A percentile compares a stretch with the other conserved stretches of the same genome.
These are phyloP conservation scores for Mythimna loreyi DNA, from an alignment of 2,888 invertebrate species.

Conservation along the genomic window DNA sequence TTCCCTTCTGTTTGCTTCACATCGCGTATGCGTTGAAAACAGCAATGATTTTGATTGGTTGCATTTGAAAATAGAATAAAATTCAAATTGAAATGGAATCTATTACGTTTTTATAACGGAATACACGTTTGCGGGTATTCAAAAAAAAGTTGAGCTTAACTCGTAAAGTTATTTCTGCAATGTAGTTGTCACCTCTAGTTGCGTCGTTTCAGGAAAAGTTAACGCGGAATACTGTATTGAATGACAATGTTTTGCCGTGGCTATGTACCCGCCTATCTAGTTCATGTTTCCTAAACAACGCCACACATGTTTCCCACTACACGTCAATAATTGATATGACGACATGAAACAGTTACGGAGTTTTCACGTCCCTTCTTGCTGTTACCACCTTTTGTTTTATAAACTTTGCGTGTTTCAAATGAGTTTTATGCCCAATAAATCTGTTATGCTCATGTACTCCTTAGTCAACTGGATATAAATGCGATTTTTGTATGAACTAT, in stretches of 20 bases:
- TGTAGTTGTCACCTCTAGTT: constrained; percentile 44
- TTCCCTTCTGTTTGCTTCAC: constrained; percentile 23
- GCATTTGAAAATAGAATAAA: constrained; percentile 17
- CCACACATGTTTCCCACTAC: constrained; percentile 48
- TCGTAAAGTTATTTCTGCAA: constrained; percentile 1
- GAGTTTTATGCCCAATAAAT: constrained; percentile 52
- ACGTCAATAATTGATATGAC: constrained; percentile 63
- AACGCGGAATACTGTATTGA: constrained; percentile 33
- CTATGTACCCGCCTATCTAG: constrained; percentile 12
- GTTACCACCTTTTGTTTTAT: constrained; percentile 65
- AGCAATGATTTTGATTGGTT: constrained; percentile 23
- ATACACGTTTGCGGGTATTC: constrained; percentile 19
- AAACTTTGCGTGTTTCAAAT: constrained; percentile 61
- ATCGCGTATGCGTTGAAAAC: constrained; percentile 17
- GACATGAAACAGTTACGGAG: constrained; percentile 62
- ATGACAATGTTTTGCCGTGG: constrained; percentile 19
- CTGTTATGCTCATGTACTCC: constrained; percentile 39
- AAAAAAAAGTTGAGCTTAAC: constrained; percentile 36
- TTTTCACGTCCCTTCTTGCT: constrained; percentile 51
- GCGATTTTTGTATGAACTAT: constrained; percentile 46
- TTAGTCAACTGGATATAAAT: constrained; percentile 40
- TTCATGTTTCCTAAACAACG: constrained; percentile 25
- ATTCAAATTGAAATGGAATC: constrained; percentile 15
- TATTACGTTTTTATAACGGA: constrained; percentile 20
- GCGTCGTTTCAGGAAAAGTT: constrained; percentile 47